Base-by-base conservation (phyloP, 2,797 vertebrate species). In the Sebastes paucispinis region DNA sequence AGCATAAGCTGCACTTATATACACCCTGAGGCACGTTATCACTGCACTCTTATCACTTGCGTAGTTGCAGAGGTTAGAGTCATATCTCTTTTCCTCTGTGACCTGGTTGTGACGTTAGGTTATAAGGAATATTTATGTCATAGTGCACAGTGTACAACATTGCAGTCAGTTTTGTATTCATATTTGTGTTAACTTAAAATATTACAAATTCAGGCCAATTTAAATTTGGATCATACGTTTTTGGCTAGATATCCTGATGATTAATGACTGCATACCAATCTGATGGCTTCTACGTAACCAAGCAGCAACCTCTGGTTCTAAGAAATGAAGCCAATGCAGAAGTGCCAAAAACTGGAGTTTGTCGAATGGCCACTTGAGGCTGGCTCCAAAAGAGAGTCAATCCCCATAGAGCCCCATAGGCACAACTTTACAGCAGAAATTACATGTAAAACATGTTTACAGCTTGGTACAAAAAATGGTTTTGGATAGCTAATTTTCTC, bases 21-120 rank as follows among this genome's bases (percentile, higher is more conserved):
- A 65, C 65, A 50, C 29, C 22, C 64, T 13, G 57, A 76, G 77
- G 65, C 66, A 74, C 11, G 6, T 85, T 75, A 81, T 89, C 84
- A 75, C 60, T 69, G 75, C 63, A 54, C 74, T 77, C 63, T 22
- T 72, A 75, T 88, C 72, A 66, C 73, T 80, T 75, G n/a, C 54
- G 12, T 82, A 64, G 13, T 67, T 76, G 47, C 58, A 62, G 39
- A 68, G 62, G 39, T 63, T n/a, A 25, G 62, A 69, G 27, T 47
- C 60, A 52, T 81, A 79, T 85, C 71, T 76, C 24, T 77, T 75
- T 86, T 70, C 62, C 63, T 80, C 52, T 67, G 12, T 86, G 81
- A 80, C 54, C 57, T 84, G 73, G 58, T 31, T 75, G 31, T 86
- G 70, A 84, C 4, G 6, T 77, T 32, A 55, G 1, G 24, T 59